Evolutionary conservation across 2,888 invertebrate genomes (phyloP), one percentile per base, ranked within the genome.

Genomic region (Stenolophus ochropezus): DNA sequence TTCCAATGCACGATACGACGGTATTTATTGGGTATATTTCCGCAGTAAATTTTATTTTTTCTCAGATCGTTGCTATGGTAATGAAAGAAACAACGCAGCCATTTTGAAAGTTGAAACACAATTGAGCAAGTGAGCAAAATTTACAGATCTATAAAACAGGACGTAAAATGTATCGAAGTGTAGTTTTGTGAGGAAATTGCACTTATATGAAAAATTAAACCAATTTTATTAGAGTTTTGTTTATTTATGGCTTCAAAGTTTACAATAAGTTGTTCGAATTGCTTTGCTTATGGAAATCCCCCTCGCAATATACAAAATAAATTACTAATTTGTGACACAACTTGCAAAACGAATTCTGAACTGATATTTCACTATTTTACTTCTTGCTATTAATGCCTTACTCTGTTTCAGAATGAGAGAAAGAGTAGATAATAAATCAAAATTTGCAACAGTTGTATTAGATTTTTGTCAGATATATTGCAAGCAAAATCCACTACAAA

Each of bases 51-150:
- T 23, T 61, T 61, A 25, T 61, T 61, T 42, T 61, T 61, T 61
- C 61, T 61, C 61, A 61, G 61, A 61, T 61, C 14, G 61, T 61
- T 25, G 61, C 25, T 25, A 61, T 61, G 61, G 61, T 61, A 61
- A 61, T 61, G 61, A 61, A 61, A 61, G 61, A n/a, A 11, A 25
- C 11, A 25, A n/a, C 11, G 61, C 25, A 14, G 61, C 23, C 61
- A 61, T 61, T 23, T 25, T 61, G 61, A 25, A 61, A 61, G 61
- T 25, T n/a, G 51, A 16, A 51, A 6, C 11, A 42, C 33, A 42
- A 42, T 42, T 42, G 33, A 42, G 33, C 11, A 42, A 42, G 33
- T 42, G 33, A 23, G 25, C 25, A 25, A 23, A 25, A 61, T 61
- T 61, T 61, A 61, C 25, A 25, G 23, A 23, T 61, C 61, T 14